These are phyloP conservation scores for Dicrostonyx torquatus DNA, from an alignment of 2,797 vertebrate genomes.

Conservation along the genomic window DNA sequence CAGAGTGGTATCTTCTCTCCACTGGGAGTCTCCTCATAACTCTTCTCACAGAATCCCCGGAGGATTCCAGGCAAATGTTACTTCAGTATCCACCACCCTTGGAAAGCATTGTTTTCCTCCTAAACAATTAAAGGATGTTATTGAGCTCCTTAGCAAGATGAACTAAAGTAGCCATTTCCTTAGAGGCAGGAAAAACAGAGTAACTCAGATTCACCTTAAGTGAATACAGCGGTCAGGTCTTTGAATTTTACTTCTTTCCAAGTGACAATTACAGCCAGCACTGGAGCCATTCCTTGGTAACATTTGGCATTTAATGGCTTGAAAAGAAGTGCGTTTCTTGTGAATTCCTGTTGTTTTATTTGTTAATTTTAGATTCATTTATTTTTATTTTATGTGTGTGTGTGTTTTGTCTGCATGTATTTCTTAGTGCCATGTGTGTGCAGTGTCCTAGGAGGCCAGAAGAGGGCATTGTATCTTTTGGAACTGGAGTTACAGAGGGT, in stretches of 20 bases:
- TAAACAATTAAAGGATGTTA: slow-evolving; percentile 44
- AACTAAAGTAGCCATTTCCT: slow-evolving; percentile 38
- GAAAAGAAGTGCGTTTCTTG: background rate
- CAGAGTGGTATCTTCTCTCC: slow-evolving; percentile 6
- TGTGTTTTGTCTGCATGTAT: background rate
- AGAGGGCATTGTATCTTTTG: background rate
- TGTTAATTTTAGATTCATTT: background rate
- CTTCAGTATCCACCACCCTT: background rate
- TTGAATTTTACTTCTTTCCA: slow-evolving; percentile 47
- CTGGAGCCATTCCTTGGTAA: background rate
- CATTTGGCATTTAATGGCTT: slow-evolving; percentile 1
- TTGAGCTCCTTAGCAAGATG: slow-evolving; percentile 10
- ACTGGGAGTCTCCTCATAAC: slow-evolving; percentile 25
- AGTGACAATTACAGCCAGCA: background rate
- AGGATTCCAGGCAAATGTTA: slow-evolving; percentile 7
- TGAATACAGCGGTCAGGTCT: background rate
- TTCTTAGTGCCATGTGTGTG: background rate
- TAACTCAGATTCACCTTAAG: background rate
- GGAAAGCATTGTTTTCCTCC: slow-evolving; percentile 25
- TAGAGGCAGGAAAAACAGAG: background rate
- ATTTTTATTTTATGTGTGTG: background rate
- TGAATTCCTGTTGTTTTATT: background rate
- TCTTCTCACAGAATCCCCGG: background rate
- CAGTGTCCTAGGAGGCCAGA: background rate
- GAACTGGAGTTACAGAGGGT: background rate